Evolutionary conservation across 2,888 invertebrate genomes (phyloP).

Genomic region (Diplolepis rosae): DNA sequence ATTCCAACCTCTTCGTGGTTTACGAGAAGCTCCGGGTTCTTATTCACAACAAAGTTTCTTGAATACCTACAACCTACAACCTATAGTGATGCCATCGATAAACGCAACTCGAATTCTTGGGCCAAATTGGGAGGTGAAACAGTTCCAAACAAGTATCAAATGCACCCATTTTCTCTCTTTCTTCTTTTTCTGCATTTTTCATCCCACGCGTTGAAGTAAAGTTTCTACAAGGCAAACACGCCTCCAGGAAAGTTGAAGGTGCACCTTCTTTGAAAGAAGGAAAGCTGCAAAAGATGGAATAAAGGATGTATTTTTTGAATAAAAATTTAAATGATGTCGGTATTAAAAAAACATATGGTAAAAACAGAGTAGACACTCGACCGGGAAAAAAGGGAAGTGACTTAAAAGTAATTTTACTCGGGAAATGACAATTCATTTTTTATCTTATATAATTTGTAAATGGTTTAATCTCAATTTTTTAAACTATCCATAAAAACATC

Average conservation of each 20-base stretch:
- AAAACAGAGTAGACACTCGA: too few relatives aligned
- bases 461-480: too few relatives aligned
- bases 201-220: not conserved
- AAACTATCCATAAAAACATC: too few relatives aligned
- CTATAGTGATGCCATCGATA: slow-evolving; percentile 1
- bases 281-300: not conserved
- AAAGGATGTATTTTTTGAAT: not conserved
- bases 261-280: not conserved
- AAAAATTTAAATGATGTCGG: not conserved
- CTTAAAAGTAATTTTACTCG: too few relatives aligned
- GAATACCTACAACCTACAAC: not conserved
- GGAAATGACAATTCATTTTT: too few relatives aligned
- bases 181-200: not conserved
- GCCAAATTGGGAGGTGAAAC: not conserved
- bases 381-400: too few relatives aligned
- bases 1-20: slow-evolving; percentile 3
- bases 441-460: too few relatives aligned
- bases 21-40: slow-evolving; percentile 28
- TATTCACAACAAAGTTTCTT: slow-evolving; percentile 22
- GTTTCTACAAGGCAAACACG: slow-evolving; percentile 8
- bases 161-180: not conserved
- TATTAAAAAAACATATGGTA: too few relatives aligned
- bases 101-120: not conserved
- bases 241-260: slow-evolving; percentile 1
- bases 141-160: slow-evolving; percentile 28